Evolutionary conservation across 1,140 invertebrate genomes (phyloP).

Genomic region (Amyelois transitella): DNA sequence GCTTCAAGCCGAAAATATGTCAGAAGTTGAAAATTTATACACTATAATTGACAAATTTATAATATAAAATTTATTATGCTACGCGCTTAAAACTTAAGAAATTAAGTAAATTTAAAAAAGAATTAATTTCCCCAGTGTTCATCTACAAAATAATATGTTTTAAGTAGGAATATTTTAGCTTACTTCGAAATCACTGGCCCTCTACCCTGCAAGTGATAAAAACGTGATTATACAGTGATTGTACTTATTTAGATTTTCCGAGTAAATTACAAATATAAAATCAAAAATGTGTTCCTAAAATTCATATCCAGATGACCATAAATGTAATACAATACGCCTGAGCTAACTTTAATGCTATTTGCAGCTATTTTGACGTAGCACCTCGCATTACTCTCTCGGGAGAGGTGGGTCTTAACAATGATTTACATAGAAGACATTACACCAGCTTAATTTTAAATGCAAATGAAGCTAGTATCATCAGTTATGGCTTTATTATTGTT

Average conservation of each 20-base stretch:
- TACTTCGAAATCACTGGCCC: too few species aligned
- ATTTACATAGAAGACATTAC: conserved; percentile 11
- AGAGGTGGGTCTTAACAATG: neutral
- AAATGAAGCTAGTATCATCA: conserved; percentile 3
- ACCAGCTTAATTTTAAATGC: conserved; percentile 6
- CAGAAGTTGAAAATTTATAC: conserved; percentile 3
- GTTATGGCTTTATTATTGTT: neutral
- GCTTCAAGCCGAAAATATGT: conserved; percentile 7
- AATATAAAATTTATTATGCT: too few species aligned
- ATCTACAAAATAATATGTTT: too few species aligned
- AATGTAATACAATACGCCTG: neutral
- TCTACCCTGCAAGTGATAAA: too few species aligned
- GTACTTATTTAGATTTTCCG: neutral
- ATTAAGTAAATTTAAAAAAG: too few species aligned
- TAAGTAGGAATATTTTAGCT: too few species aligned
- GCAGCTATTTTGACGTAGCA: conserved; percentile 4
- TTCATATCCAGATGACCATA: neutral
- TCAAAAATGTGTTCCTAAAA: too few species aligned
- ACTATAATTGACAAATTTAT: too few species aligned
- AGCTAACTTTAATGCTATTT: neutral
- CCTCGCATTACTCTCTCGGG: conserved; percentile 2
- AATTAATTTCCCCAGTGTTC: too few species aligned
- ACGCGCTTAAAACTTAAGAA: too few species aligned
- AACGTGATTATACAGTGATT: too few species aligned
- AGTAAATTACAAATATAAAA: neutral